Evolutionary conservation across 2,797 vertebrate genomes (phyloP), one percentile per base, ranked within the genome.

Genomic region (Sebastes paucispinis): DNA sequence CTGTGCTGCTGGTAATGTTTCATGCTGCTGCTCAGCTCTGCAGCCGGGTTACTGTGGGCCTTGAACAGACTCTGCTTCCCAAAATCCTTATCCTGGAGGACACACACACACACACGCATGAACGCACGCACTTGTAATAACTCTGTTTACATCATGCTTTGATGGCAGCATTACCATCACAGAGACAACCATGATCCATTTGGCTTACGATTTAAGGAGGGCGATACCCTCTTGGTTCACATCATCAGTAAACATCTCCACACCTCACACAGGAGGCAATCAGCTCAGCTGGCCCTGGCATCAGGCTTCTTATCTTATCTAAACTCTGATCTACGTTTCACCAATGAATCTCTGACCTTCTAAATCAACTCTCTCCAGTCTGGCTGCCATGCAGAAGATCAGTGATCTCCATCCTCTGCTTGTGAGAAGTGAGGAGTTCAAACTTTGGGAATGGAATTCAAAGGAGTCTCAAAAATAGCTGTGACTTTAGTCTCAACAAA

Each of bases 11-110:
- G 77, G 86, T 96, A 95, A 63, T 83, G 86, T 65, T 69, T 95
- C 78, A 97, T 89, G 86, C 89, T 97, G 87, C 88, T 95, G 77
- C 24, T 83, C 75, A 96, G 39, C 84, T 90, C 58, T 67, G 97
- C 97, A 31, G 90, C n/a, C 1, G 97, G 97, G 89, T 98, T 97
- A 2, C 2, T 66, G 80, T 97, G 96, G 32, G 87, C 64, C 82
- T 72, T 89, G 87, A 87, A 79, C 31, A 97, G 83, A 5, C 4
- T 8, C 69, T 83, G 92, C 69, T 89, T 93, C 59, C 88, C 95
- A 93, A 98, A 98, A 88, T 97, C 96, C 87, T 94, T 93, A 89
- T 97, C 97, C 96, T 97, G 67, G 12, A 65, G 31, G 31, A 32
- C 18, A n/a, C 18, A 9, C 20, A 52, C 24, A 52, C 24, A 47